phyloP scores from a whole-genome alignment of 1,140 invertebrate genomes.

The Macrostomum lignano region DNA sequence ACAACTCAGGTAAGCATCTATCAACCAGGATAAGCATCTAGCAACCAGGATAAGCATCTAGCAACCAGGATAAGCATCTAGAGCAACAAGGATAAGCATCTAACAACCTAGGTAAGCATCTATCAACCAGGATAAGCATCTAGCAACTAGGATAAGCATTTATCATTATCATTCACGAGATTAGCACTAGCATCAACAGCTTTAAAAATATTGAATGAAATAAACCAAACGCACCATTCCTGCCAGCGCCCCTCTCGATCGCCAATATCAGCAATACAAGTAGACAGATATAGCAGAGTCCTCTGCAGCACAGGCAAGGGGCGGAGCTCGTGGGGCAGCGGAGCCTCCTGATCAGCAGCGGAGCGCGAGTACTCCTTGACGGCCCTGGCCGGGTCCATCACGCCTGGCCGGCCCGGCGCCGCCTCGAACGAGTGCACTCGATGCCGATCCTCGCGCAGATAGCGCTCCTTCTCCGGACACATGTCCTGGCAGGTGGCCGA shows the following conservation, averaged over 20 bases:
- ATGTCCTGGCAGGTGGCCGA: constrained; percentile 80
- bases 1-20: no score
- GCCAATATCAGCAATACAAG: constrained; percentile 37
- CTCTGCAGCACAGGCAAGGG: constrained; percentile 45
- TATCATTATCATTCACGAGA: no score
- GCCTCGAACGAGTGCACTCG: constrained; percentile 1
- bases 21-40: no score
- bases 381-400: constrained; percentile 22
- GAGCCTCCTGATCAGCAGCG: constrained; percentile 36
- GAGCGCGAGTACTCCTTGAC: constrained; percentile 82
- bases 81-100: no score
- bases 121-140: no score
- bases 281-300: constrained; percentile 59
- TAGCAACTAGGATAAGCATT: no score
- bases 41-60: no score
- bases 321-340: constrained; percentile 62
- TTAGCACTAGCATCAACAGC: no score
- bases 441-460: constrained; percentile 46
- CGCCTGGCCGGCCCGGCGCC: not conserved
- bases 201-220: no score
- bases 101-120: no score
- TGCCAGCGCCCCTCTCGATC: constrained; percentile 1
- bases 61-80: no score
- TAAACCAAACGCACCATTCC: no score
- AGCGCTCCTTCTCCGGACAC: constrained; percentile 84